Percentiles rank a stretch among this genome's conserved stretches.
Conservation (phyloP, 2,888 invertebrate genomes). For the Drosophila prolongata region DNA sequence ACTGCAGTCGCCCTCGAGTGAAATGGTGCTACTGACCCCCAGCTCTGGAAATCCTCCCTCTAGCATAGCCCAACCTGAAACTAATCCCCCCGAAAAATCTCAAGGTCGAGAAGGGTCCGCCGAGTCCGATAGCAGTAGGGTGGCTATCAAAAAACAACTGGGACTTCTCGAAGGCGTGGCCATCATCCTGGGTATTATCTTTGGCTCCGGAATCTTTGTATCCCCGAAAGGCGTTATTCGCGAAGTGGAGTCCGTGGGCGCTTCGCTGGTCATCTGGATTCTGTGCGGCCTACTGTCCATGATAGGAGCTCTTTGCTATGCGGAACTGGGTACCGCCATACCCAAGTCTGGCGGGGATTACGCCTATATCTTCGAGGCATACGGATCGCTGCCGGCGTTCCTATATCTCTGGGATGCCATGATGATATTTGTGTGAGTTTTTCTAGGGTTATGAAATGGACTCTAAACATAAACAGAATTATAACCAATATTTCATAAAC, state of each 20-base stretch:
- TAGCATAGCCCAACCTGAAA: constrained; percentile 27
- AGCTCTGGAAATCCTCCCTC: constrained; percentile 68
- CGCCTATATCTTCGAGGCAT: constrained; percentile 97
- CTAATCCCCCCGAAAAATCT: constrained; percentile 10
- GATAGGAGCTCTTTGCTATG: constrained; percentile 98
- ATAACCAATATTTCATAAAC: too few relatives aligned
- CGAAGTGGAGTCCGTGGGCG: constrained; percentile 95
- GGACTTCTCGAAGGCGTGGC: constrained; percentile 96
- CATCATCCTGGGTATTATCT: constrained; percentile 96
- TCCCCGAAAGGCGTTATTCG: constrained; percentile 96
- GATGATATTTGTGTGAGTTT: constrained; percentile 96
- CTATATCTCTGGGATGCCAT: constrained; percentile 99
- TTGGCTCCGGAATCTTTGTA: constrained; percentile 98
- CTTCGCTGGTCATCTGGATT: constrained; percentile 94
- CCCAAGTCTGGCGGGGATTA: constrained; percentile 98
- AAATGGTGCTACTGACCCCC: constrained; percentile 84
- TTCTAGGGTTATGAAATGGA: too few relatives aligned
- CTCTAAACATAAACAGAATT: too few relatives aligned
- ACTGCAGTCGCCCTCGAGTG: constrained; percentile 82
- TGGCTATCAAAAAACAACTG: constrained; percentile 94
- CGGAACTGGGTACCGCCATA: constrained; percentile 93
- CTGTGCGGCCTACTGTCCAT: constrained; percentile 95
- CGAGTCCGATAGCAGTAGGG: constrained; percentile 82
- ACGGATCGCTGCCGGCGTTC: constrained; percentile 95
- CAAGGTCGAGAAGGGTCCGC: constrained; percentile 66